Percentiles rank a stretch among this genome's conserved stretches.
Conservation (phyloP, 2,888 invertebrate genomes). For the Hipparchia semele region DNA sequence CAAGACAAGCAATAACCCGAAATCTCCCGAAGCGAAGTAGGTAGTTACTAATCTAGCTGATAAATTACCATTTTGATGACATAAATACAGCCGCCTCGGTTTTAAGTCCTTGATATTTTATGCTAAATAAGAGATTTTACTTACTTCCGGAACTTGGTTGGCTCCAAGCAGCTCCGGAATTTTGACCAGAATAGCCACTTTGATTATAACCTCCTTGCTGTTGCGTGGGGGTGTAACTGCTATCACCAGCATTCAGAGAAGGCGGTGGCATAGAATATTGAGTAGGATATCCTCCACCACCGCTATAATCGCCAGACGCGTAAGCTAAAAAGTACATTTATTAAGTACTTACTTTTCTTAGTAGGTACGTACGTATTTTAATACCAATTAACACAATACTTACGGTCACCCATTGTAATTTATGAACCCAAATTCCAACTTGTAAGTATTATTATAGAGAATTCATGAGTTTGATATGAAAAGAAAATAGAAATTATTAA, state of each 20-base stretch:
- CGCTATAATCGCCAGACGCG: constrained; percentile 69
- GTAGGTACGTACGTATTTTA: constrained; percentile 4
- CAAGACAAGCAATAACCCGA: neutral
- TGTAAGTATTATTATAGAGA: neutral
- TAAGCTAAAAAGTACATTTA: constrained; percentile 52
- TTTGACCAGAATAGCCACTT: constrained; percentile 60
- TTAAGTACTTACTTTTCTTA: constrained; percentile 5
- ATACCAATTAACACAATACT: constrained; percentile 28
- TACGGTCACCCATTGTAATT: constrained; percentile 43
- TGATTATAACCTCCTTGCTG: constrained; percentile 65
- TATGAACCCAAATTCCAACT: constrained; percentile 11
- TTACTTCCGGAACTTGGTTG: constrained; percentile 60
- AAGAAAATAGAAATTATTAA: neutral
- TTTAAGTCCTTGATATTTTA: neutral
- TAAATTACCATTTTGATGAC: neutral
- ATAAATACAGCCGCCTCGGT: neutral
- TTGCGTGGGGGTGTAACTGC: constrained; percentile 58
- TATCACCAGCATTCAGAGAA: constrained; percentile 67
- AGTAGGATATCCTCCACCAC: constrained; percentile 61
- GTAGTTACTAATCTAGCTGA: neutral
- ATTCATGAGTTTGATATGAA: neutral
- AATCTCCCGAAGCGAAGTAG: neutral
- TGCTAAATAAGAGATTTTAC: constrained; percentile 20
- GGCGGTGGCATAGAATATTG: constrained; percentile 78
- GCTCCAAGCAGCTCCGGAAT: constrained; percentile 66